phyloP scores from a whole-genome alignment of 2,113 vertebrate genomes.

The Myrmophylax atrothorax region DNA sequence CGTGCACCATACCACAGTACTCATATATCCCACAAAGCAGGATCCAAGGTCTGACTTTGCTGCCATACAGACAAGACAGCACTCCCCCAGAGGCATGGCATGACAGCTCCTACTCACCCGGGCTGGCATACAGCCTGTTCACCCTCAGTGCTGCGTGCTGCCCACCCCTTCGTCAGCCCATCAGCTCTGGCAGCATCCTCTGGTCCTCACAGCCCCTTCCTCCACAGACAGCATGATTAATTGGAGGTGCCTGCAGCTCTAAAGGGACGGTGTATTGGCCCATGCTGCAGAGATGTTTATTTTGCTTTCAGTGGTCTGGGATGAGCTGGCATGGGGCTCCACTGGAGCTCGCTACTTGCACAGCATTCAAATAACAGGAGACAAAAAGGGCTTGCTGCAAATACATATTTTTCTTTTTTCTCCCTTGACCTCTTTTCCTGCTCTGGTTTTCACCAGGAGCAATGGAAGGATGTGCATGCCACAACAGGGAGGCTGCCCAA shows the following conservation, averaged over 20 bases:
- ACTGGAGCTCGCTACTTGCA: not conserved
- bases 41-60: not conserved
- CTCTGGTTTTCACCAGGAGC: constrained; percentile 29
- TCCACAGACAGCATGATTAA: constrained; percentile 40
- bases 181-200: not conserved
- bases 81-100: not conserved
- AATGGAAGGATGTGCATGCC: not conserved
- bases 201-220: constrained; percentile 2
- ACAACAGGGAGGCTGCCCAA: not conserved
- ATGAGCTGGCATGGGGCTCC: not conserved
- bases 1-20: not conserved
- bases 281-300: constrained; percentile 41
- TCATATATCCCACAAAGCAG: not conserved
- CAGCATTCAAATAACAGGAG: constrained; percentile 13
- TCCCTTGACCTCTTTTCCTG: constrained; percentile 43
- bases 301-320: constrained; percentile 46
- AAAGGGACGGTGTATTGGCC: constrained; percentile 8
- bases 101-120: rapidly evolving
- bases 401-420: not conserved
- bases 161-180: not conserved
- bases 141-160: not conserved
- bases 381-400: not conserved
- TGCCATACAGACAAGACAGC: not conserved
- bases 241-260: constrained; percentile 21
- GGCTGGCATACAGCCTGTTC: not conserved